Evolutionary conservation across 2,888 invertebrate genomes (phyloP), one percentile per base, ranked within the genome.

Genomic region (Tinea pellionella): DNA sequence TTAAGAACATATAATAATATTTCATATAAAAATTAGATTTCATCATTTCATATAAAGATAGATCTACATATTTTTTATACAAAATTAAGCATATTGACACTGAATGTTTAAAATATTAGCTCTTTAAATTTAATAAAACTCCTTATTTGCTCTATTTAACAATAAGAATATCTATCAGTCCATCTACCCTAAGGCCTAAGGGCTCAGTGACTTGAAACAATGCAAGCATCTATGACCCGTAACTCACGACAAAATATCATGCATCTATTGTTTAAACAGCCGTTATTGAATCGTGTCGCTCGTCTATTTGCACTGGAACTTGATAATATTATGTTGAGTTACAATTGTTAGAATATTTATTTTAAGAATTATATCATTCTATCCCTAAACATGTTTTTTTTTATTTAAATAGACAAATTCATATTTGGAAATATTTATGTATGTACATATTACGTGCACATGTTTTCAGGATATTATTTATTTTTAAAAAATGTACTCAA

Each of bases 231-330:
- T 19, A 32, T 57, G 57, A 57, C 57, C 57, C 32, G 11, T 8
- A 11, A 12, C 57, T 30, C 30, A 57, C 57, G 57, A 57, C 32
- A 57, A 12, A 57, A 32, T 32, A 30, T 32, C 53, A 16, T 32
- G 32, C 57, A 30, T 57, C 57, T 57, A 57, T 57, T 57, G 57
- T 57, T 57, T 32, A 32, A 32, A 30, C 15, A 30, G 32, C 57
- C 57, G 57, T 57, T 57, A 57, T 57, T 32, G 2, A 57, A 57
- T 32, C n/a, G 12, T 32, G 32, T 32, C 55, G 19, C 19, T 57
- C 12, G 32, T 57, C 57, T 57, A 29, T 55, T 55, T 55, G 55
- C 55, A 55, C 15, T 57, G 30, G 32, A 29, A 55, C 47, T 47
- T 16, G 13, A 47, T 47, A 47, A 16, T 47, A 47, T 37, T 37